Conservation (phyloP, 2,797 vertebrate species). For the Ara ararauna region DNA sequence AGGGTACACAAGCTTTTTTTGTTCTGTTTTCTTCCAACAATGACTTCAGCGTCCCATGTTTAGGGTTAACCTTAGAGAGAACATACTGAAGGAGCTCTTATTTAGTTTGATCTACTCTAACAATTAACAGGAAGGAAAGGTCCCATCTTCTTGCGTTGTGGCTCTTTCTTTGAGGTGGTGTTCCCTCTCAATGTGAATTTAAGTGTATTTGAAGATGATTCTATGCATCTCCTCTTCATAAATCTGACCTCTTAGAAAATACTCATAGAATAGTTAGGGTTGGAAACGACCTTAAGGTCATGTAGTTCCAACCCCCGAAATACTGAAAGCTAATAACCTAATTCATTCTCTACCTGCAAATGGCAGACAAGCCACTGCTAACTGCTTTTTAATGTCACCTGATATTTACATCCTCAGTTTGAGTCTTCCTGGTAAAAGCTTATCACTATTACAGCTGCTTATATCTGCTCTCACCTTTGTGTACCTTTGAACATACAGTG, state of each 20-base stretch:
- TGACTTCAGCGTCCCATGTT: neutral
- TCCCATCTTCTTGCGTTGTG: neutral
- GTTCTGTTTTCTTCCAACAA: neutral
- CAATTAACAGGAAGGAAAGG: neutral
- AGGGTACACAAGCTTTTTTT: neutral
- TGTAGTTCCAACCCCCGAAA: neutral
- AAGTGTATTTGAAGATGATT: neutral
- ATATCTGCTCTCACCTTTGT: neutral
- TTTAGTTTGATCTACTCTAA: neutral
- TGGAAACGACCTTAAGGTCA: neutral
- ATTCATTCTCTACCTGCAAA: neutral
- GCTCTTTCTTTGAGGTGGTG: neutral
- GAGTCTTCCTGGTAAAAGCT: neutral
- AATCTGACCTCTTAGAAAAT: neutral
- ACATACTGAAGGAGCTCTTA: neutral
- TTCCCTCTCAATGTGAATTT: neutral
- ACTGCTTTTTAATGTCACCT: neutral
- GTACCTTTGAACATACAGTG: neutral
- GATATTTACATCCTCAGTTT: neutral
- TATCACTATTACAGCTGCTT: neutral
- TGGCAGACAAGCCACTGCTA: neutral
- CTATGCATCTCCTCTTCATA: neutral
- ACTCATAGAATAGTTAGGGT: neutral
- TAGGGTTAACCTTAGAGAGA: neutral
- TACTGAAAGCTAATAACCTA: neutral